These are phyloP conservation scores for Callocephalon fimbriatum DNA, from an alignment of 2,113 vertebrate species.

Conservation along the genomic window DNA sequence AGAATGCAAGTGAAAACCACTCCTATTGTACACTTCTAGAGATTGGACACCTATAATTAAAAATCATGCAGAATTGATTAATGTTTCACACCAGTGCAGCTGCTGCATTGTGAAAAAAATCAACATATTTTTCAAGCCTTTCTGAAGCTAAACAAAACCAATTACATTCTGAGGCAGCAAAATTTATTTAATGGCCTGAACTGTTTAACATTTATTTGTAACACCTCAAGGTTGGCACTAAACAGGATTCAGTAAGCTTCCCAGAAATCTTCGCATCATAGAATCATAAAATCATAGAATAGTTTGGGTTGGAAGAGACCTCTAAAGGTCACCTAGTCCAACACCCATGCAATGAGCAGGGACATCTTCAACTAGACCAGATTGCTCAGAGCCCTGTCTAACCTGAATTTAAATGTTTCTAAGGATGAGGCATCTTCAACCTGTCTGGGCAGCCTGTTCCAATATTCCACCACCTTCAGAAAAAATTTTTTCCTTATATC, in stretches of 20 bases:
- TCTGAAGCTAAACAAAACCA: not conserved
- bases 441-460: not conserved
- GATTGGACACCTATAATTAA: not conserved
- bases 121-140: conserved; percentile 2
- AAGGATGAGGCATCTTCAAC: not conserved
- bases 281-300: not conserved
- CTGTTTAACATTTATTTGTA: not conserved
- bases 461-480: not conserved
- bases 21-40: not conserved
- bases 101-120: not conserved
- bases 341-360: not conserved
- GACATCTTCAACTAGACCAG: not conserved
- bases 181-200: not conserved
- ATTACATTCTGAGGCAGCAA: not conserved
- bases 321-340: not conserved
- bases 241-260: not conserved
- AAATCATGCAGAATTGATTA: not conserved
- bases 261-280: not conserved
- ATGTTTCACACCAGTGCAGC: not conserved
- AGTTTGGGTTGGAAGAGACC: not conserved
- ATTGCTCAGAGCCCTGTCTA: not conserved
- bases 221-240: not conserved
- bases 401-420: not conserved
- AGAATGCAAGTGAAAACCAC: not conserved
- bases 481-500: not conserved